phyloP scores from a whole-genome alignment of 2,797 vertebrate species.

The Enteromius thamalakanensis region DNA sequence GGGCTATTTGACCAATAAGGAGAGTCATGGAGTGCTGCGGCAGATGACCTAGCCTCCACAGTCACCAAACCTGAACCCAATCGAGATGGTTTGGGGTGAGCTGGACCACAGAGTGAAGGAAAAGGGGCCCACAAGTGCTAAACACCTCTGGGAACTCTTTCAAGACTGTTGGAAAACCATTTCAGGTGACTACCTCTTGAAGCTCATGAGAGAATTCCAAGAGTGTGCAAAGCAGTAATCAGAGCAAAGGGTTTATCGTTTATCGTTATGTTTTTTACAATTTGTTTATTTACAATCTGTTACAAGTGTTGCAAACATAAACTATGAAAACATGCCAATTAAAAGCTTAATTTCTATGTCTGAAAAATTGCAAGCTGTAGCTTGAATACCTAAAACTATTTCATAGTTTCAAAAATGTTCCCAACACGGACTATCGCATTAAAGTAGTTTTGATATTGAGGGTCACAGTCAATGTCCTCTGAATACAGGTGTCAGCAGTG shows the following conservation, averaged over 20 bases:
- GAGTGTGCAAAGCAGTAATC: too few species aligned
- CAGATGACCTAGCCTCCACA: too few species aligned
- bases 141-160: too few species aligned
- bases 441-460: constrained; percentile 2
- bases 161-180: too few species aligned
- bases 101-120: too few species aligned
- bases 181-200: too few species aligned
- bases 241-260: neutral
- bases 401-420: neutral
- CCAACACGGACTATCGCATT: neutral
- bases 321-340: neutral
- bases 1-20: too few species aligned
- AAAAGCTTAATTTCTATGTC: neutral
- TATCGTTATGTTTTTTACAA: neutral
- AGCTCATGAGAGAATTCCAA: too few species aligned
- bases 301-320: neutral
- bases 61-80: too few species aligned
- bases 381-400: neutral
- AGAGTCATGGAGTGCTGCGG: too few species aligned
- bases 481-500: constrained; percentile 14
- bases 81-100: too few species aligned
- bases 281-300: neutral
- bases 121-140: too few species aligned
- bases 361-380: neutral
- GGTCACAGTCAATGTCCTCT: constrained; percentile 15